Base-by-base conservation (phyloP, 64 coral and sea anemone species). In the Acropora tenuis region DNA sequence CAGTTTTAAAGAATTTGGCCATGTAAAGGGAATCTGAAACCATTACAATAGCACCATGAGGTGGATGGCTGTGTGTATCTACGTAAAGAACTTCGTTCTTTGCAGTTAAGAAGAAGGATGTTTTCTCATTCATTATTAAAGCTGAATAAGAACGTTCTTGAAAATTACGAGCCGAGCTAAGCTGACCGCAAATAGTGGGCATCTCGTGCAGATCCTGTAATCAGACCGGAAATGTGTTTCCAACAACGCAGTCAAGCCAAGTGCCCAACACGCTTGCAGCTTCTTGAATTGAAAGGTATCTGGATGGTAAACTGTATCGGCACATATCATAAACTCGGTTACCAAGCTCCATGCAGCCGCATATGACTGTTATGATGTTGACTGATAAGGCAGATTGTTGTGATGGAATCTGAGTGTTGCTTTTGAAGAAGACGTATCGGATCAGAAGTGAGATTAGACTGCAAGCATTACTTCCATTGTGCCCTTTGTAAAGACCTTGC, bases 391-490 rank as follows among this genome's bases (percentile, higher is more conserved):
- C n/a, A n/a, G n/a, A n/a, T n/a, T n/a, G n/a, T n/a, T n/a, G 44
- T 3, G 43, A n/a, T 13, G 88, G 88, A 5, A 74, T 13, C 8
- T 18, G 4, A 0, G 74, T 58, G 2, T 83, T 72, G 18, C 10
- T 61, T 5, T 43, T 2, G 11, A 19, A 30, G 61, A 80, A 75
- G 46, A 40, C 16, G 30, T 95, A n/a, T 77, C 94, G 89, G 0
- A 82, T 48, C 1, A 91, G 40, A 13, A 95, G 57, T 3, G 43
- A 19, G 2, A 91, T 95, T 13, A 95, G 43, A 48, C 84, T 95
- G 15, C 89, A 91, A 1, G 94, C 89, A n/a, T 95, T 95, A 58
- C 89, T 95, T 3, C 89, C 94, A 67, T 95, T 95, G 16, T 69
- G 58, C 18, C 89, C 89, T 83, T 95, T 91, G 84, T 88, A 91